Percentiles rank a stretch among this genome's conserved stretches.
Conservation (phyloP, 2,888 invertebrate genomes). For the Lampropteryx suffumata region DNA sequence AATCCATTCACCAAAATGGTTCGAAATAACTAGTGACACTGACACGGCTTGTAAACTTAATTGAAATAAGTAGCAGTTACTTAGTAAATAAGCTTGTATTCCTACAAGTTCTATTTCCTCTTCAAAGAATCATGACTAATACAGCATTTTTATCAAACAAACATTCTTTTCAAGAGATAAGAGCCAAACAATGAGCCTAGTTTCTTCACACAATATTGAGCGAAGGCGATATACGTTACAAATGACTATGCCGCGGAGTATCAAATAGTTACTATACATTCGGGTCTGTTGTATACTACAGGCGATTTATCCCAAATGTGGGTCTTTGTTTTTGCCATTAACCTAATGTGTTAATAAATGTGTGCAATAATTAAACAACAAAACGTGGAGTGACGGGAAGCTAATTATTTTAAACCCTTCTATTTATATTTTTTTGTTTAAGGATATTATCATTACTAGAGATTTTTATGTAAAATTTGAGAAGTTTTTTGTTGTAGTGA, state of each 20-base stretch:
- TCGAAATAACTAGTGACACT: too few relatives aligned
- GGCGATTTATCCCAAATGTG: slow-evolving; percentile 72
- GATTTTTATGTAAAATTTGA: not conserved
- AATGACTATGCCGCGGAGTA: slow-evolving; percentile 40
- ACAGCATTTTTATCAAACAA: slow-evolving; percentile 21
- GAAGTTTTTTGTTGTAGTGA: too few relatives aligned
- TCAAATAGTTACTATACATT: slow-evolving; percentile 12
- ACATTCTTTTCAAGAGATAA: slow-evolving; percentile 38
- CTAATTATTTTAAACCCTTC: slow-evolving; percentile 63
- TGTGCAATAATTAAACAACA: slow-evolving; percentile 77
- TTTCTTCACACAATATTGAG: slow-evolving; percentile 54
- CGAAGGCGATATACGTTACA: slow-evolving; percentile 60
- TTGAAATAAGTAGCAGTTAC: too few relatives aligned
- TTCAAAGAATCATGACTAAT: too few relatives aligned
- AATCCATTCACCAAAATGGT: too few relatives aligned
- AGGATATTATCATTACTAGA: too few relatives aligned
- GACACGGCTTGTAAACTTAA: too few relatives aligned
- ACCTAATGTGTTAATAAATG: slow-evolving; percentile 78
- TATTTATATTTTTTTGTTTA: slow-evolving; percentile 20
- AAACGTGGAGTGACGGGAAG: slow-evolving; percentile 57
- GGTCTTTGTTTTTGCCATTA: slow-evolving; percentile 73
- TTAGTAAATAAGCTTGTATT: too few relatives aligned
- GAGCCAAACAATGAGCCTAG: slow-evolving; percentile 49
- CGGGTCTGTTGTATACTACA: slow-evolving; percentile 38
- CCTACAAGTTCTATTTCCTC: too few relatives aligned